Base-by-base conservation (phyloP, 2,888 invertebrate genomes). In the Eupithecia subfuscata region DNA sequence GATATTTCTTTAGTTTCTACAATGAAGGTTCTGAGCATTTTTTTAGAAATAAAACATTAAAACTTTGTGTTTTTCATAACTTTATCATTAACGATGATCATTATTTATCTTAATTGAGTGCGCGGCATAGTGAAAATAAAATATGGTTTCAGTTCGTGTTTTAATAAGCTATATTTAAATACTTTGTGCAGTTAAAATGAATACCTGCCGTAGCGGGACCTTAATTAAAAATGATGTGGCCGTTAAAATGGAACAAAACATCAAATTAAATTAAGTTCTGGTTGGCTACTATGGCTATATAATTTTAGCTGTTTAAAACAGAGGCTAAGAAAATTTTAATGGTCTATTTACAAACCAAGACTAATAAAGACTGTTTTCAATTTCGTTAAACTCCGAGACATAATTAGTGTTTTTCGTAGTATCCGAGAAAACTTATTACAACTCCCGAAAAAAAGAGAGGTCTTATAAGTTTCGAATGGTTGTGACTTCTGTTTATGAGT, bases 91-190 rank as follows among this genome's bases (percentile, higher is more conserved):
- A 74, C 18, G 25, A 22, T 69, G 71, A 68, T 30, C 67, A 71
- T 72, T 70, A 69, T 65, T 71, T 65, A 65, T 69, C 71, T 74
- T 77, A 77, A 77, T 73, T 69, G 71, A 60, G 60, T 52, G 34
- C 48, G 69, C 65, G 69, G 74, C 6, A 70, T 68, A 56, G 68
- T 72, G 34, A 70, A 77, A 72, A 75, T 75, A 64, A 77, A 75
- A 75, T 75, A 70, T 71, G 74, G 56, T 52, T 70, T 74, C 60
- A 63, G 40, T 70, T 72, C 37, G 69, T 67, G 18, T 74, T 77
- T 77, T 74, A 67, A 72, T 72, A 69, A 77, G 40, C 37, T 34
- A n/a, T 40, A 60, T 68, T 67, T 30, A 69, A 64, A 76, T 69
- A 65, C 40, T 73, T 68, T 22, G 48, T 65, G 40, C 25, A 71